Evolutionary conservation across 2,888 invertebrate species (phyloP), one percentile per base, ranked within the genome.

Genomic region (Caenorhabditis sp.): DNA sequence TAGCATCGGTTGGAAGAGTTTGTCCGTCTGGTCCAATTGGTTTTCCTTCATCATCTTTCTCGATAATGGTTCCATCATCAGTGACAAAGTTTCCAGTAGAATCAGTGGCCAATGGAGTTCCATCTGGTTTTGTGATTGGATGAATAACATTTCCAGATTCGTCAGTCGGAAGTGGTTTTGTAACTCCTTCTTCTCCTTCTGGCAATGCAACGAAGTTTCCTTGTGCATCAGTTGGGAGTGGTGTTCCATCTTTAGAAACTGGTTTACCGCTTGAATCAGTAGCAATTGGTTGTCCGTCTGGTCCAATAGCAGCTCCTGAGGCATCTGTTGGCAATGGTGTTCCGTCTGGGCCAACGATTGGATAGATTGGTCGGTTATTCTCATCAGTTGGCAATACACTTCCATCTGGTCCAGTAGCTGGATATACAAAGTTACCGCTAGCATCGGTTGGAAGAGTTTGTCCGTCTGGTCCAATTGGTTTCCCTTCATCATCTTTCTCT

Each of bases 1-100:
- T 53, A 38, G 58, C 67, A 63, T 76, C 76, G n/a, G 79, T 79
- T 21, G 77, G 71, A 25, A 84, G 69, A 7, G 53, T 50, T 25
- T 59, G 58, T 26, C 83, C 83, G 59, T 80, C 80, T n/a, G 77
- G 72, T 49, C 72, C 81, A 17, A 74, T 36, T 14, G 73, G 70
- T 71, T 66, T 58, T 53, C 74, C 74, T 49, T 70, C 70, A 14
- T 70, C 70, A 27, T 70, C 70, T 36, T 70, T 70, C 27, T 66
- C 66, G 49, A 70, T 70, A 14, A 63, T 66, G 17, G 66, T 56
- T 12, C 70, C 70, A 38, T 59, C 63, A 7, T 70, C 74, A 5
- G 63, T 53, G 12, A 80, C 38, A 62, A 69, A 74, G n/a, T 69
- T 68, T 25, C 82, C 82, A n/a, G 49, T 75, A 53, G 64, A 20